Evolutionary conservation across 1,140 invertebrate species (phyloP).

Genomic region (Microplitis mediator): DNA sequence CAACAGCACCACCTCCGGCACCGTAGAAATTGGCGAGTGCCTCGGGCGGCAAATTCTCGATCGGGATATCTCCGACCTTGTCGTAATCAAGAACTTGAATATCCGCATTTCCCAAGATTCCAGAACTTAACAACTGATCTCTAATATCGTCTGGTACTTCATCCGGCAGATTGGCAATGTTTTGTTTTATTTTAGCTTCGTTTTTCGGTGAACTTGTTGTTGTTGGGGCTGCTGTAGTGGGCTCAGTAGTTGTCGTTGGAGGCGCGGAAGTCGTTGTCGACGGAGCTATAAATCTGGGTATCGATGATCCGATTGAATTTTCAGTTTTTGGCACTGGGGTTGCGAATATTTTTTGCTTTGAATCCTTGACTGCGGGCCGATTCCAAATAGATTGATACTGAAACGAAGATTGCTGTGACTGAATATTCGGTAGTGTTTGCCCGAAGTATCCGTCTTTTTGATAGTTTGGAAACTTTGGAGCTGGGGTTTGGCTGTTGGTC

Average conservation of each 20-base stretch:
- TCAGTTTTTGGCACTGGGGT: constrained; percentile 47
- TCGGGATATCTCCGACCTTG: constrained; percentile 84
- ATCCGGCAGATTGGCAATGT: constrained; percentile 73
- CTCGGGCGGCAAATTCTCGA: constrained; percentile 83
- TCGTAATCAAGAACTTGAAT: constrained; percentile 86
- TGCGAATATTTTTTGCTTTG: constrained; percentile 53
- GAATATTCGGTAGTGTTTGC: constrained; percentile 40
- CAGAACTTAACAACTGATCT: constrained; percentile 81
- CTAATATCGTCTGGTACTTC: constrained; percentile 86
- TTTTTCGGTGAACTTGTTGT: constrained; percentile 51
- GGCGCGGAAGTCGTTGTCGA: constrained; percentile 31
- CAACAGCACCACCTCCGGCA: constrained; percentile 70
- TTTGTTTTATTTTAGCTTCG: constrained; percentile 63
- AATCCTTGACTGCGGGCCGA: constrained; percentile 38
- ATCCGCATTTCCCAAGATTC: constrained; percentile 83
- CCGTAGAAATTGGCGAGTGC: constrained; percentile 83
- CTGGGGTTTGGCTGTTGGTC: constrained; percentile 49
- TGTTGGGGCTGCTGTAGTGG: constrained; percentile 38
- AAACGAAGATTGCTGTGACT: constrained; percentile 35
- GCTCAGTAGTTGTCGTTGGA: constrained; percentile 36
- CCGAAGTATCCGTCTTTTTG: constrained; percentile 35
- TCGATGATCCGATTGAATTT: constrained; percentile 20
- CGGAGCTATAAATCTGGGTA: constrained; percentile 22
- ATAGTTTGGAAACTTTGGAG: constrained; percentile 34
- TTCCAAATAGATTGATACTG: constrained; percentile 49